These are phyloP conservation scores for Bolinopsis microptera DNA, from an alignment of 37 sponge, comb jelly and placozoan species.

Conservation along the genomic window DNA sequence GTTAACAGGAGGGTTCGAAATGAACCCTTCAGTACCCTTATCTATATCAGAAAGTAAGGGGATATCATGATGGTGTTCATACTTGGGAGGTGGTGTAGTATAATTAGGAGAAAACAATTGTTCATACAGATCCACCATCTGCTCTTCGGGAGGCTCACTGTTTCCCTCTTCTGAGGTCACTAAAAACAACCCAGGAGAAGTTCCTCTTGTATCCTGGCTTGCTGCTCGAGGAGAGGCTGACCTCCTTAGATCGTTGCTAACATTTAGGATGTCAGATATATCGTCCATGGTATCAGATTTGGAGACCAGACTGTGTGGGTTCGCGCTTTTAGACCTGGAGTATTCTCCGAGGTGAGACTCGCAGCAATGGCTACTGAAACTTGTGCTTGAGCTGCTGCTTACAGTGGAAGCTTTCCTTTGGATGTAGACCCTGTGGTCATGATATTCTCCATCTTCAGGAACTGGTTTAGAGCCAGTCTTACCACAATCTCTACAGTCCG, in stretches of 20 bases:
- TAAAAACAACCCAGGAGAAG: neutral
- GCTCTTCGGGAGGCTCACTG: neutral
- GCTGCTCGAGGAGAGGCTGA: neutral
- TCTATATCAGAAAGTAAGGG: neutral
- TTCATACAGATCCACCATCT: neutral
- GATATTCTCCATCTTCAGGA: neutral
- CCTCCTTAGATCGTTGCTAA: neutral
- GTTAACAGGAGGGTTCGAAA: neutral
- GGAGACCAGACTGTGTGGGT: neutral
- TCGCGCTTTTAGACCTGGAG: neutral
- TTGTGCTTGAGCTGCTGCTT: neutral
- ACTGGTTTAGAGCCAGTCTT: no score
- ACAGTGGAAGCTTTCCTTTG: neutral
- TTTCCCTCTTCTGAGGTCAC: neutral
- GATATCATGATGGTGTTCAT: neutral
- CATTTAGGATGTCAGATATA: constrained; percentile 50
- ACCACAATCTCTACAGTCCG: neutral
- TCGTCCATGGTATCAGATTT: constrained; percentile 63
- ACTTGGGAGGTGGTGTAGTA: neutral
- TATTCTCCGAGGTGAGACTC: neutral
- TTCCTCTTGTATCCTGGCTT: neutral
- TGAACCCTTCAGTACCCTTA: neutral
- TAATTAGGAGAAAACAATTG: neutral
- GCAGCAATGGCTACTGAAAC: constrained; percentile 46
- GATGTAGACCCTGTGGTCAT: neutral